Percentiles rank a stretch among this genome's conserved stretches.
Evolutionary conservation across 1,140 invertebrate genomes (phyloP).

Genomic region (Oryzaephilus surinamensis): DNA sequence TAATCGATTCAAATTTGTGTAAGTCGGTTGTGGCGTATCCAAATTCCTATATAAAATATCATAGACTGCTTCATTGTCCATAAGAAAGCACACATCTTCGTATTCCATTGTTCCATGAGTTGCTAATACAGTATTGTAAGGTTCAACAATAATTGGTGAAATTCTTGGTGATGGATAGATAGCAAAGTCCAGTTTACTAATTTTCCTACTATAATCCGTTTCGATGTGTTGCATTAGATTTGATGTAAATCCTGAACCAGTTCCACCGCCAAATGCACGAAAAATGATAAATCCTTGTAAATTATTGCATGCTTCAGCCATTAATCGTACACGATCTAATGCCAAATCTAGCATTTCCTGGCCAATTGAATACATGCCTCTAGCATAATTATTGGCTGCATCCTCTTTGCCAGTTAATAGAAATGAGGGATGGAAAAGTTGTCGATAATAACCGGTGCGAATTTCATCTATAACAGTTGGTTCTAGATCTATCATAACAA

Average conservation of each 20-base stretch:
- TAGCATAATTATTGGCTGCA: constrained; percentile 76
- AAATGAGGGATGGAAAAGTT: constrained; percentile 67
- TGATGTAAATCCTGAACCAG: constrained; percentile 74
- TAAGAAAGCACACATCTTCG: constrained; percentile 53
- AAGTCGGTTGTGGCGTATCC: constrained; percentile 51
- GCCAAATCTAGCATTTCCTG: constrained; percentile 57
- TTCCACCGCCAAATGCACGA: constrained; percentile 84
- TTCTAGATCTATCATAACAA: constrained; percentile 62
- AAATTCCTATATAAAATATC: constrained; percentile 58
- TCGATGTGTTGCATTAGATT: constrained; percentile 66
- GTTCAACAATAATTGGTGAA: constrained; percentile 57
- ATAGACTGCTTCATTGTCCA: constrained; percentile 63
- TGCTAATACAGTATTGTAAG: constrained; percentile 56
- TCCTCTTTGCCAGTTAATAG: constrained; percentile 75
- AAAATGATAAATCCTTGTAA: constrained; percentile 72
- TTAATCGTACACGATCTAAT: constrained; percentile 44
- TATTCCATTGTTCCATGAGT: constrained; percentile 54
- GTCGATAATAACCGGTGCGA: constrained; percentile 57
- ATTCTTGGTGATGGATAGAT: constrained; percentile 69
- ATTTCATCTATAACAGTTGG: constrained; percentile 70
- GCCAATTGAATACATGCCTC: constrained; percentile 79
- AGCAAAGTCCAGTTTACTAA: constrained; percentile 65
- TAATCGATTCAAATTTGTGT: constrained; percentile 52
- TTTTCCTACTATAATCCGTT: constrained; percentile 64
- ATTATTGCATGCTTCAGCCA: constrained; percentile 51